A percentile compares a stretch with the other conserved stretches of the same genome.
phyloP scores from a whole-genome alignment of 2,113 vertebrate species.

The Dipodomys stephensi region DNA sequence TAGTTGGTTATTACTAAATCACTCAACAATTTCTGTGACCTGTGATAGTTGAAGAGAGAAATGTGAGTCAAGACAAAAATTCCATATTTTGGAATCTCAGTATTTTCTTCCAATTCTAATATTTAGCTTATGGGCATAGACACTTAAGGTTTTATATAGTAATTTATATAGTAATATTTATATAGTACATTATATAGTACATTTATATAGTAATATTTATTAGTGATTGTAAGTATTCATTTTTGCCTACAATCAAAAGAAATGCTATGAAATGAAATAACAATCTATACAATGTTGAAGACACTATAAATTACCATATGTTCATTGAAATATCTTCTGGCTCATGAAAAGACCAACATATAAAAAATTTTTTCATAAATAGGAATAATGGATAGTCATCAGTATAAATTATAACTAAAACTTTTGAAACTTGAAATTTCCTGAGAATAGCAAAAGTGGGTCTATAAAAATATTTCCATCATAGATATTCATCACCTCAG shows the following conservation, averaged over 20 bases:
- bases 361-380: slow-evolving; percentile 12
- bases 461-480: slow-evolving; percentile 28
- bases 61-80: slow-evolving; percentile 1
- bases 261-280: neutral
- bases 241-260: slow-evolving; percentile 30
- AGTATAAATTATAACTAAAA: slow-evolving; percentile 40
- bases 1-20: neutral
- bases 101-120: slow-evolving; percentile 22
- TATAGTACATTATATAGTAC: neutral
- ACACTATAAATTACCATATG: neutral
- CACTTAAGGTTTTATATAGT: neutral
- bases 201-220: slow-evolving; percentile 7
- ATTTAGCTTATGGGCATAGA: neutral
- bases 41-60: neutral
- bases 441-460: neutral
- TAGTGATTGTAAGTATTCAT: slow-evolving; percentile 7
- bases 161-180: slow-evolving; percentile 3
- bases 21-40: neutral
- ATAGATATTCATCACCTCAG: neutral
- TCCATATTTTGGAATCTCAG: neutral
- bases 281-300: slow-evolving; percentile 20
- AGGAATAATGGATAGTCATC: neutral
- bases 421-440: neutral
- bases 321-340: neutral
- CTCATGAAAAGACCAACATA: neutral